Percentiles rank a stretch among this genome's conserved stretches.
These are phyloP conservation scores for Etheostoma nigrum DNA, from an alignment of 2,797 vertebrate genomes.

Conservation along the genomic window DNA sequence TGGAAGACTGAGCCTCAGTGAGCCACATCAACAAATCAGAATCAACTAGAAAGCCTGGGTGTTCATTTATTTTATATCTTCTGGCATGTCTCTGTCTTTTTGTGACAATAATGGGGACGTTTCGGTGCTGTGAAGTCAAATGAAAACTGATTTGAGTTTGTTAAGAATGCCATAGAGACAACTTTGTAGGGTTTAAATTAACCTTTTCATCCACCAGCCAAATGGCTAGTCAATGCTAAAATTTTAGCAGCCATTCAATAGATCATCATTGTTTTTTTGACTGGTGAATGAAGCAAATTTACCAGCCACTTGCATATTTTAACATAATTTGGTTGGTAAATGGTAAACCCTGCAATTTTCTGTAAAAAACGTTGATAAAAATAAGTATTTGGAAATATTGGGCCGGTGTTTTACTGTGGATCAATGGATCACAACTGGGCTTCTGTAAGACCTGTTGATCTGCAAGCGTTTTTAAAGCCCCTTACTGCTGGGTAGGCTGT, in stretches of 20 bases:
- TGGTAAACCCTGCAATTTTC: background rate
- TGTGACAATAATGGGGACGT: conserved; percentile 34
- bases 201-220: too few species aligned
- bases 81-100: conserved; percentile 18
- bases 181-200: background rate
- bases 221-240: too few species aligned
- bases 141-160: conserved; percentile 30
- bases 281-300: too few species aligned
- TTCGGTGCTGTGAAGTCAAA: background rate
- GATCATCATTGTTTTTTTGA: too few species aligned
- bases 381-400: conserved; percentile 45
- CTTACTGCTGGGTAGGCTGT: conserved; percentile 39
- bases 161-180: conserved; percentile 34
- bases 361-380: conserved; percentile 38
- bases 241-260: too few species aligned
- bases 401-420: conserved; percentile 39
- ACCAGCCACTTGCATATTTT: too few species aligned
- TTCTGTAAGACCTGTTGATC: conserved; percentile 47
- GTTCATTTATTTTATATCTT: conserved; percentile 40
- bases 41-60: conserved; percentile 11
- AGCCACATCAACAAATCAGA: conserved; percentile 37
- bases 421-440: conserved; percentile 52
- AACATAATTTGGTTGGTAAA: too few species aligned
- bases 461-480: conserved; percentile 41
- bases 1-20: conserved; percentile 18